phyloP scores from a whole-genome alignment of 2,888 invertebrate genomes.

The Perithous albicinctus region DNA sequence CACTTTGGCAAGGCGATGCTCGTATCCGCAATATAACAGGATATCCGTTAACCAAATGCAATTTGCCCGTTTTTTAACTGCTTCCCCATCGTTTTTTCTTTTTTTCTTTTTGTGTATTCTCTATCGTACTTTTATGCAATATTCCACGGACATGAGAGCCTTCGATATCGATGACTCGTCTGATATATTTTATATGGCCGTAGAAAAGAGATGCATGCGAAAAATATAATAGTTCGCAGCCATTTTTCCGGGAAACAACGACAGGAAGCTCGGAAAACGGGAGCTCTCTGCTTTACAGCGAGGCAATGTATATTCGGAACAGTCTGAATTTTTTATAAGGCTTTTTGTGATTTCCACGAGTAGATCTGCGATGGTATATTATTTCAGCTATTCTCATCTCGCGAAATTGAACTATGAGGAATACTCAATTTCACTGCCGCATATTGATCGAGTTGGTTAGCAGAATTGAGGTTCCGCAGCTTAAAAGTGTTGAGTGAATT shows the following conservation, averaged over 20 bases:
- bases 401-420: neutral
- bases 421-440: neutral
- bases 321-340: neutral
- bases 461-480: neutral
- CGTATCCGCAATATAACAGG: neutral
- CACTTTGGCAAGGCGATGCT: conserved; percentile 10
- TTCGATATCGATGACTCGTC: conserved; percentile 20
- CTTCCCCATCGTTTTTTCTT: neutral
- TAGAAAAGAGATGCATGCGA: neutral
- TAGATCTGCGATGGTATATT: neutral
- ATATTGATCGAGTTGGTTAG: neutral
- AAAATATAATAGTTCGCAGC: neutral
- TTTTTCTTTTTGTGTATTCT: neutral
- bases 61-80: conserved; percentile 5
- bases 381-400: neutral
- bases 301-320: neutral
- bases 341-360: neutral
- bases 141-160: neutral
- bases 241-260: neutral
- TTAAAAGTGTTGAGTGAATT: too few relatives aligned
- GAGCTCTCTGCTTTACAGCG: neutral
- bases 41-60: conserved; percentile 14
- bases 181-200: neutral
- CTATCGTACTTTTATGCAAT: neutral
- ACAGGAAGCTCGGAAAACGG: neutral